phyloP scores from a whole-genome alignment of 2,888 invertebrate genomes.

The Oscheius sp. region DNA sequence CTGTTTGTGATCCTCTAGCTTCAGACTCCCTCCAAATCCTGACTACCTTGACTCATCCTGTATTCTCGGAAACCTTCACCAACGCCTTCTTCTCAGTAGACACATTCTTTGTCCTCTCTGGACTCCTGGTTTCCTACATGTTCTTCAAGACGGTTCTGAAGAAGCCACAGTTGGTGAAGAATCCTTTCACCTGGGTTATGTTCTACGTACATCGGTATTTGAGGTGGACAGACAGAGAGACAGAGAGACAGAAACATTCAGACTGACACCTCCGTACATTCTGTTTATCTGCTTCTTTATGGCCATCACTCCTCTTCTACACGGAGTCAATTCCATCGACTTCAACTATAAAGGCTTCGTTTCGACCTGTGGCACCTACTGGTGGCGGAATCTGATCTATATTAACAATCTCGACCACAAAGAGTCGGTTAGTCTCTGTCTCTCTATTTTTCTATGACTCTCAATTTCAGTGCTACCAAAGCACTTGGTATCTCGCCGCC shows the following conservation, averaged over 20 bases:
- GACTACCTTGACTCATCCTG: not conserved
- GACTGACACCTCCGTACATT: conserved; percentile 20
- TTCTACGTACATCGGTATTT: conserved; percentile 63
- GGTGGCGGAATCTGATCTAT: conserved; percentile 14
- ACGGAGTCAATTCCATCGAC: not conserved
- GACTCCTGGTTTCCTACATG: conserved; percentile 39
- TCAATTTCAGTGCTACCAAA: conserved; percentile 9
- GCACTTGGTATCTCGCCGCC: conserved; percentile 4
- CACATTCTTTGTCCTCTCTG: conserved; percentile 8
- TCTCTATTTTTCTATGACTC: not conserved
- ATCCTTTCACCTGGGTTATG: conserved; percentile 54
- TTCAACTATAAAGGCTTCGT: no score
- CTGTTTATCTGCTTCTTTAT: conserved; percentile 15
- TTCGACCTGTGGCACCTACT: not conserved
- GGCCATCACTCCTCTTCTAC: conserved; percentile 2
- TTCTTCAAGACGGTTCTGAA: conserved; percentile 54
- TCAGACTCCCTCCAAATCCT: conserved; percentile 1
- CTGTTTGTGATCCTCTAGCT: not conserved
- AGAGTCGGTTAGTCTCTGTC: not conserved
- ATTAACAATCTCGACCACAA: conserved; percentile 8
- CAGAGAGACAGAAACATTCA: not conserved
- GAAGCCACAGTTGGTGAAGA: conserved; percentile 35
- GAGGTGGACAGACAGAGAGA: conserved; percentile 24
- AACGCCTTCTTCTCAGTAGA: conserved; percentile 18
- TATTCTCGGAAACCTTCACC: not conserved